phyloP scores from a whole-genome alignment of 2,888 invertebrate species.

The Eutolmus rufibarbis region DNA sequence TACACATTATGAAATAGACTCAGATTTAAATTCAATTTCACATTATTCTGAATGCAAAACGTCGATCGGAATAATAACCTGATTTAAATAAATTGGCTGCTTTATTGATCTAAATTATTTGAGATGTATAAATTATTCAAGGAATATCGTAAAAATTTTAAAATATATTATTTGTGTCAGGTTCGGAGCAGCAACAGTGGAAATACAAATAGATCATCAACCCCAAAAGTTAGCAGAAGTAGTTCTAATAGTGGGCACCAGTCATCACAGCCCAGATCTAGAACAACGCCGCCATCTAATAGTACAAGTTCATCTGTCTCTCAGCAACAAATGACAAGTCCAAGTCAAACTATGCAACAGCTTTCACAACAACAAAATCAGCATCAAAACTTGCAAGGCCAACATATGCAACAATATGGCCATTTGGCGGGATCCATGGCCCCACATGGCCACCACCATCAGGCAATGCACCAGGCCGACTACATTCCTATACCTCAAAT shows the following conservation, averaged over 20 bases:
- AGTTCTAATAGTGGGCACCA: conserved; percentile 47
- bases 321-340: conserved; percentile 54
- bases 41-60: no score
- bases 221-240: conserved; percentile 59
- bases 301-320: conserved; percentile 47
- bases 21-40: no score
- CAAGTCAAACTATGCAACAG: conserved; percentile 53
- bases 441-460: conserved; percentile 58
- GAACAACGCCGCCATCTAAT: conserved; percentile 61
- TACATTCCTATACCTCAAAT: conserved; percentile 67
- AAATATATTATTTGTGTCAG: neutral
- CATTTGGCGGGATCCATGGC: conserved; percentile 52
- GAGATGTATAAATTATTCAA: no score
- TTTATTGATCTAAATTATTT: no score
- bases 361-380: conserved; percentile 54
- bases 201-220: conserved; percentile 56
- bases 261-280: conserved; percentile 55
- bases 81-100: no score
- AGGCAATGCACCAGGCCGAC: conserved; percentile 64
- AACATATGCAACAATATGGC: conserved; percentile 59
- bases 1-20: no score
- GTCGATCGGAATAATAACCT: no score
- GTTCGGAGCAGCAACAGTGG: conserved; percentile 45
- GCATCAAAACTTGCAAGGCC: conserved; percentile 53
- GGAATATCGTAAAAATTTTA: neutral